Evolutionary conservation across 2,888 invertebrate genomes (phyloP).

Genomic region (Diadegma fenestrale): DNA sequence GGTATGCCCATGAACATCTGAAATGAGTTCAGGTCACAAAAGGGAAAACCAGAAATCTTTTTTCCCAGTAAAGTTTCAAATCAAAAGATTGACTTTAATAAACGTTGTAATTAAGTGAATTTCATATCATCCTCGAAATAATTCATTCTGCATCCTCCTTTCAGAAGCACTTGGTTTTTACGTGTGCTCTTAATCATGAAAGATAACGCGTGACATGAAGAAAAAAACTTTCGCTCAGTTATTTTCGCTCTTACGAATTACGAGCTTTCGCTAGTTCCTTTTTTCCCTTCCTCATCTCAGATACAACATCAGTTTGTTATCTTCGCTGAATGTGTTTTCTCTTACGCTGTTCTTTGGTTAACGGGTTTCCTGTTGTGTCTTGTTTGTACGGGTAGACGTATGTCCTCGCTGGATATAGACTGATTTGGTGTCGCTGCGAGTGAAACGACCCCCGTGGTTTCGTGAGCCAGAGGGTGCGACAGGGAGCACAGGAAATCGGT

Average conservation of each 20-base stretch:
- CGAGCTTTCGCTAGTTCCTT: conserved; percentile 33
- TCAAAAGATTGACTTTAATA: not conserved
- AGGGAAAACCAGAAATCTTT: not conserved
- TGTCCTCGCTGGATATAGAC: conserved; percentile 31
- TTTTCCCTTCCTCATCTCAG: conserved; percentile 3
- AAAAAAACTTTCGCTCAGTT: conserved; percentile 14
- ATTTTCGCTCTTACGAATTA: conserved; percentile 40
- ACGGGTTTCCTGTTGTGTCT: not conserved
- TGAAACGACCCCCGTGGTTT: conserved; percentile 1
- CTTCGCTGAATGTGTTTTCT: conserved; percentile 16
- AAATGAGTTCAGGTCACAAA: not conserved
- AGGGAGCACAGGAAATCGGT: conserved; percentile 25
- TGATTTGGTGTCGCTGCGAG: conserved; percentile 30
- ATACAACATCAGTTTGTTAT: conserved; percentile 40
- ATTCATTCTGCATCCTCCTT: not conserved
- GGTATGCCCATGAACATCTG: no score
- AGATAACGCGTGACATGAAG: not conserved
- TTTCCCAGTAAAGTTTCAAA: not conserved
- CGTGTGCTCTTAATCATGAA: conserved; percentile 3
- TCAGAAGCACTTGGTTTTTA: conserved; percentile 5
- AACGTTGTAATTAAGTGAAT: not conserved
- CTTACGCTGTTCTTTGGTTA: not conserved
- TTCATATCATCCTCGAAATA: not conserved
- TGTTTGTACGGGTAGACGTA: not conserved
- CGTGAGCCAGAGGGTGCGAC: not conserved